Base-by-base conservation (phyloP, 2,888 invertebrate genomes). In the Abscondita cerata region DNA sequence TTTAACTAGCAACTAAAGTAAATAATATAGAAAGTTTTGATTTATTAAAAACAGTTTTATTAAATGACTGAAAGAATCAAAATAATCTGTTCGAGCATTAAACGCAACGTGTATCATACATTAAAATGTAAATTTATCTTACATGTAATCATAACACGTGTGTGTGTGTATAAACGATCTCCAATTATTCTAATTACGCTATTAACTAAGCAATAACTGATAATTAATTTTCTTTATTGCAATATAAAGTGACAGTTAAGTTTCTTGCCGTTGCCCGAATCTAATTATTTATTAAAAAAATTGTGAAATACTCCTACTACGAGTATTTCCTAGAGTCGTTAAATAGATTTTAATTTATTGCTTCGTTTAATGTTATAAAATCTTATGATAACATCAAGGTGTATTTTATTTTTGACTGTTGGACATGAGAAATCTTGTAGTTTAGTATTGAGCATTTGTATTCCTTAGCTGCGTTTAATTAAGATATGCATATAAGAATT, bases 181-280 rank as follows among this genome's bases (percentile, higher is more conserved):
- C 52, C 55, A 55, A 60, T 60, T 60, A 60, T 50, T 58, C 58
- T 62, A 62, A 62, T 62, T 62, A 53, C 54, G 9, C 53, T 53
- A 61, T 58, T 56, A 50, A 53, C 53, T 51, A 44, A 58, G 54
- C 50, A 62, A 53, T 58, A 53, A 53, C 58, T 53, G 52, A 52
- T 60, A 64, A 64, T 61, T 64, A 64, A 64, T 64, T 59, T 48
- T 53, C 52, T 62, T 62, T 62, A 62, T 62, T 55, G 40, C 65
- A 34, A 18, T 52, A 59, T 59, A 59, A 65, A 65, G 54, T 44
- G 52, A 59, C 55, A 59, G 62, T 65, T 65, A 62, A 62, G 56
- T 60, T 52, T 52, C 60, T 53, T 48, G 51, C 54, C 52, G 41
- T 62, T 56, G 52, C 19, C 19, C 18, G 18, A 44, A 44, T 11